These are phyloP conservation scores for Setophaga coronata DNA, from an alignment of 2,113 vertebrate genomes.

Conservation along the genomic window DNA sequence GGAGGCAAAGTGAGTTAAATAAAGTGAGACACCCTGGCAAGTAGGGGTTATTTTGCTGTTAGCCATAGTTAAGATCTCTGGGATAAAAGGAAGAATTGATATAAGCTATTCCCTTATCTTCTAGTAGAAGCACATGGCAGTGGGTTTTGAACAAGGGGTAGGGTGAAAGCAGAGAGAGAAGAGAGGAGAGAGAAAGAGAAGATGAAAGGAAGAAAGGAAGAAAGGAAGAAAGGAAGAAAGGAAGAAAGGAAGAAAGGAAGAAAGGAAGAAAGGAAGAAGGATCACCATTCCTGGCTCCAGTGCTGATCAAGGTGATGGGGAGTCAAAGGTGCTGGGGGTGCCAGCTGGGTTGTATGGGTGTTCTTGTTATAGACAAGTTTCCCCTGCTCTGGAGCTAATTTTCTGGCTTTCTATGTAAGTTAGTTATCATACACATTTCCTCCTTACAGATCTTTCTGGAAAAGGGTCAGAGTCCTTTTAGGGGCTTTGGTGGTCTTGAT, in stretches of 20 bases:
- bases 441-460: not conserved
- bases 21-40: not conserved
- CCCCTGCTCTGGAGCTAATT: accelerated
- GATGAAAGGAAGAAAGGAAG: not conserved
- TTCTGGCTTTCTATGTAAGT: not conserved
- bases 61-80: not conserved
- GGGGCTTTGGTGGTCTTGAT: too few species aligned
- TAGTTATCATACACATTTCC: not conserved
- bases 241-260: not conserved
- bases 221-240: not conserved
- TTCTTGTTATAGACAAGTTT: not conserved
- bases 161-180: not conserved
- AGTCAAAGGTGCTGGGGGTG: not conserved
- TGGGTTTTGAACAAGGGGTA: not conserved
- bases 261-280: not conserved
- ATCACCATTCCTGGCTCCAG: accelerated
- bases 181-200: not conserved
- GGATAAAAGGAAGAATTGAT: not conserved
- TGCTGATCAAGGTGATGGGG: accelerated
- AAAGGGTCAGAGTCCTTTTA: not conserved
- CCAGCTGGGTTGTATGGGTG: too few species aligned
- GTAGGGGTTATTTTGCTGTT: not conserved
- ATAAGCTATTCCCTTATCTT: not conserved
- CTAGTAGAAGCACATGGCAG: not conserved
- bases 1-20: not conserved